Evolutionary conservation across 2,888 invertebrate genomes (phyloP), one percentile per base, ranked within the genome.

Genomic region (Polydrusus pterygomalis): DNA sequence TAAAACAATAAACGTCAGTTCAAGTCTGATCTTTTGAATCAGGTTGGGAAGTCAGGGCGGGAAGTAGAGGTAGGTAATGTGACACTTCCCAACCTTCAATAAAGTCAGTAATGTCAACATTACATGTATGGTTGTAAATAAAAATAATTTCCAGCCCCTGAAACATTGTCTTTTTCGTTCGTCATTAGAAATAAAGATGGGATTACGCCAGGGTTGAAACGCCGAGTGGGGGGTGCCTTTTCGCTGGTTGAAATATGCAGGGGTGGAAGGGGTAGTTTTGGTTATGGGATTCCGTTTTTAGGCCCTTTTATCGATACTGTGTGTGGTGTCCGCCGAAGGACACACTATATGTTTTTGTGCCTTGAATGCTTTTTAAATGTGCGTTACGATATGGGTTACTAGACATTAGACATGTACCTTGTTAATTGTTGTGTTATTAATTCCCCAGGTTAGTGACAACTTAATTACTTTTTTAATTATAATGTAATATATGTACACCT

Each of bases 301-400:
- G 75, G 68, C 70, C 60, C 75, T 78, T 75, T 78, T 76, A 78
- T 73, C 76, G 76, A 76, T 76, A 78, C 70, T 74, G 78, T 76
- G 71, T 73, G 73, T 78, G 70, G 64, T 78, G 76, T 73, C 76
- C 73, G 75, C 34, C 76, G 67, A 67, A 43, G 40, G 45, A 60
- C 70, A 58, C 73, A 64, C 58, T 65, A 62, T 62, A 60, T 72
- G 67, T 70, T 62, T 58, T 60, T 43, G 69, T 69, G 65, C 60
- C 62, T 74, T 34, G 17, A 25, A 62, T 62, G 56, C 62, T 62
- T 56, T 45, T 63, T 54, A 74, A 63, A 74, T 40, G 58, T 74
- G 74, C 69, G 64, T n/a, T 25, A 18, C 54, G 38, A 38, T 64
- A 54, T 71, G 54, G 63, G 17, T 54, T 56, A 45, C 40, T 15